These are phyloP conservation scores for Chaetoderma sp. DNA, from an alignment of 2,888 invertebrate species.

Conservation along the genomic window DNA sequence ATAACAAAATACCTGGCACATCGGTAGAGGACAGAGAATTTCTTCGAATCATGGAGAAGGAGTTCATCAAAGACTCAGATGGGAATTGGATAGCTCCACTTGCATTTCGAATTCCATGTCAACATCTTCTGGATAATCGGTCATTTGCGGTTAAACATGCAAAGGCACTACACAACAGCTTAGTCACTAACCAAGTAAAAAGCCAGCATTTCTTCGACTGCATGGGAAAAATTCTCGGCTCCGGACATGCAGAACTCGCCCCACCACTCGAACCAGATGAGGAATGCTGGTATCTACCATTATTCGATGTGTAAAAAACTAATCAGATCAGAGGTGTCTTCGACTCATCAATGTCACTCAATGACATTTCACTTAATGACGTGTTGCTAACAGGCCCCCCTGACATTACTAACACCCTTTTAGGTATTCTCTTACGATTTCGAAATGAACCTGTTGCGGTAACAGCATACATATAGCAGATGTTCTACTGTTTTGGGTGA, in stretches of 20 bases:
- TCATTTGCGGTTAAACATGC: neutral
- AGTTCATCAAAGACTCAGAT: constrained; percentile 16
- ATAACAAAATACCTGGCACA: neutral
- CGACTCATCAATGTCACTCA: constrained; percentile 14
- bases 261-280: neutral
- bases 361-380: constrained; percentile 27
- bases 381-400: constrained; percentile 33
- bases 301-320: constrained; percentile 24
- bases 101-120: constrained; percentile 20
- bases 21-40: constrained; percentile 24
- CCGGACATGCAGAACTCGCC: constrained; percentile 13
- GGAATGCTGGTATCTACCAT: constrained; percentile 22
- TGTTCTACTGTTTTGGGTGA: constrained; percentile 27
- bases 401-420: constrained; percentile 31
- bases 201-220: constrained; percentile 9
- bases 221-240: constrained; percentile 10
- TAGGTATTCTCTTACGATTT: constrained; percentile 33
- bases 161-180: neutral
- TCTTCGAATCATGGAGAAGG: constrained; percentile 25
- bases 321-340: constrained; percentile 28
- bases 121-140: constrained; percentile 3
- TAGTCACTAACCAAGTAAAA: neutral
- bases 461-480: constrained; percentile 29
- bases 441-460: constrained; percentile 27
- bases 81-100: constrained; percentile 32